Evolutionary conservation across 2,797 vertebrate genomes (phyloP).

Genomic region (Aselliscus stoliczkanus): DNA sequence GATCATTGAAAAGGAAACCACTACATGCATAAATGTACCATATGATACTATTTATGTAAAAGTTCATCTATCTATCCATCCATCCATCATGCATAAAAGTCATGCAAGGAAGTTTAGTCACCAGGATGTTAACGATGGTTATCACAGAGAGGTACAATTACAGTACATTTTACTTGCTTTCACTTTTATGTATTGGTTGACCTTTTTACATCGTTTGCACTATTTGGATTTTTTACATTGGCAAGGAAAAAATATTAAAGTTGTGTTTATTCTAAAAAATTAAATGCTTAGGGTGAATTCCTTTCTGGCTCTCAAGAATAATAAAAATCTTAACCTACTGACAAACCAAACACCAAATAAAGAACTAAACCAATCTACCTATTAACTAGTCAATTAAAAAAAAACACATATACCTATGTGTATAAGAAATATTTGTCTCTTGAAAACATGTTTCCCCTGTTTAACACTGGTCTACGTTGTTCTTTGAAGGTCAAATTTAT

Average conservation of each 20-base stretch:
- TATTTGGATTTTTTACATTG: neutral
- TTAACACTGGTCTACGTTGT: neutral
- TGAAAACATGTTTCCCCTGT: neutral
- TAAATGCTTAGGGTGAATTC: neutral
- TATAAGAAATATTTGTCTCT: neutral
- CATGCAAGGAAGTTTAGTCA: neutral
- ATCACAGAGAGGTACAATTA: neutral
- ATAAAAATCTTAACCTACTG: neutral
- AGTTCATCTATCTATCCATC: neutral
- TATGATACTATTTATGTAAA: neutral
- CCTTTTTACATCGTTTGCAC: neutral
- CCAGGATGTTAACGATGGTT: neutral
- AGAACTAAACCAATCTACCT: neutral
- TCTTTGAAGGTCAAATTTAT: neutral
- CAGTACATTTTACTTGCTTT: neutral
- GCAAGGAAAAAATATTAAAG: neutral
- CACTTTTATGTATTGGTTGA: neutral
- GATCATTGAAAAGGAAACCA: neutral
- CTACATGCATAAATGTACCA: neutral
- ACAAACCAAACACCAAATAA: neutral
- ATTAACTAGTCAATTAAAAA: neutral
- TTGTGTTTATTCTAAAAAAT: neutral
- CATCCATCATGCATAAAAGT: neutral
- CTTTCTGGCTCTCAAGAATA: neutral
- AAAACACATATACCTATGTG: neutral